A percentile compares a stretch with the other conserved stretches of the same genome.
Evolutionary conservation across 2,797 vertebrate genomes (phyloP).

Genomic region (Poecile montanus): DNA sequence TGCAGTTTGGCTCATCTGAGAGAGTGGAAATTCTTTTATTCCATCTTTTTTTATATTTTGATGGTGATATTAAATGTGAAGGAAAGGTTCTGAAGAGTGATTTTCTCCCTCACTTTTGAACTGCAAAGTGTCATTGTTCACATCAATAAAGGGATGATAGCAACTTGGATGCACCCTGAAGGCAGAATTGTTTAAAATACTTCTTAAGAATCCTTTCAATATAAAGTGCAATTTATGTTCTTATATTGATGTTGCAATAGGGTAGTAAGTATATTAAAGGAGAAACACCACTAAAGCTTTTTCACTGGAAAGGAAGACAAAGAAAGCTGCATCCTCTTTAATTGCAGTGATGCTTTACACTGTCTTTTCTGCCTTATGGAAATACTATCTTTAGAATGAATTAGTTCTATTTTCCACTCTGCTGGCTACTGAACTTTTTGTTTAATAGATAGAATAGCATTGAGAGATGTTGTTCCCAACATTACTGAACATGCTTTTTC

Average conservation of each 20-base stretch:
- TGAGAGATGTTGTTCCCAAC: neutral
- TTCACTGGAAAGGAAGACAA: neutral
- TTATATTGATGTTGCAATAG: neutral
- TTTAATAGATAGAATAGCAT: neutral
- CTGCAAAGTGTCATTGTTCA: neutral
- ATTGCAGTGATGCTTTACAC: neutral
- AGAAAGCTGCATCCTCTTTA: neutral
- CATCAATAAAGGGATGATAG: neutral
- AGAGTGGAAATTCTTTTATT: neutral
- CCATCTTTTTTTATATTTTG: neutral
- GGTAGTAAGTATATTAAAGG: neutral
- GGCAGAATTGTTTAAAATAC: neutral
- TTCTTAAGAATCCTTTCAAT: neutral
- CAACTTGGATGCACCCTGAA: neutral
- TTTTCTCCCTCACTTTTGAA: neutral
- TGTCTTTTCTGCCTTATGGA: neutral
- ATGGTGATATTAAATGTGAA: neutral
- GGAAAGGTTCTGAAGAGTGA: neutral
- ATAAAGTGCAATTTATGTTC: neutral
- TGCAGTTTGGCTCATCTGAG: neutral
- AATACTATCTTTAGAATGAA: conserved; percentile 16
- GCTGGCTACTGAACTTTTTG: neutral
- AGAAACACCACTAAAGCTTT: neutral
- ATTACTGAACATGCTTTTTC: neutral
- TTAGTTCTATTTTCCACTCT: conserved; percentile 14